phyloP scores from a whole-genome alignment of 2,113 vertebrate genomes.

The Siphamia tubifer region DNA sequence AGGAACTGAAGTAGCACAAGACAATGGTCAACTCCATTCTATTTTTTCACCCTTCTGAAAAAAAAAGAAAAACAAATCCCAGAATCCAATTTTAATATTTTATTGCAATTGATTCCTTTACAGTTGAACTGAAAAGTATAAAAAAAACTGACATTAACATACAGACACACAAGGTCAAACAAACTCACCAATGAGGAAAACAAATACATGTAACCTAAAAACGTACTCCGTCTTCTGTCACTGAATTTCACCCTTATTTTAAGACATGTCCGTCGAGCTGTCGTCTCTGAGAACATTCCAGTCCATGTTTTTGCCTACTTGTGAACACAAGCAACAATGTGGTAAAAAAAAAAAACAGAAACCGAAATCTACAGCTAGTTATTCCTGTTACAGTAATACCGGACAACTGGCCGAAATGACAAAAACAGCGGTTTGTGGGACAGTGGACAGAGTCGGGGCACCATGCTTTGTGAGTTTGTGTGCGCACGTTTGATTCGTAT shows the following conservation, averaged over 20 bases:
- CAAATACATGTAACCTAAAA: conserved; percentile 45
- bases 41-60: no score
- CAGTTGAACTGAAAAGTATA: conserved; percentile 72
- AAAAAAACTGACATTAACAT: conserved; percentile 67
- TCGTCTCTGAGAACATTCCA: conserved; percentile 55
- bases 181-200: conserved; percentile 34
- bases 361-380: conserved; percentile 54
- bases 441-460: conserved; percentile 30
- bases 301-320: conserved; percentile 34
- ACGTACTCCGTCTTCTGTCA: background rate
- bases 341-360: conserved; percentile 50
- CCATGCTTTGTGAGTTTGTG: conserved; percentile 44
- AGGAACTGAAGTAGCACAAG: no score
- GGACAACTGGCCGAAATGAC: conserved; percentile 28
- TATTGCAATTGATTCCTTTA: conserved; percentile 80
- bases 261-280: conserved; percentile 61
- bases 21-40: background rate
- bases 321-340: conserved; percentile 29
- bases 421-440: conserved; percentile 10
- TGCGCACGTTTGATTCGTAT: background rate
- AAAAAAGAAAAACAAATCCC: background rate
- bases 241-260: conserved; percentile 11
- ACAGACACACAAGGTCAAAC: conserved; percentile 57
- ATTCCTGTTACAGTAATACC: conserved; percentile 35
- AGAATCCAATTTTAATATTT: conserved; percentile 60